Base-by-base conservation (phyloP, 2,113 vertebrate species). In the Rhipidura dahli region DNA sequence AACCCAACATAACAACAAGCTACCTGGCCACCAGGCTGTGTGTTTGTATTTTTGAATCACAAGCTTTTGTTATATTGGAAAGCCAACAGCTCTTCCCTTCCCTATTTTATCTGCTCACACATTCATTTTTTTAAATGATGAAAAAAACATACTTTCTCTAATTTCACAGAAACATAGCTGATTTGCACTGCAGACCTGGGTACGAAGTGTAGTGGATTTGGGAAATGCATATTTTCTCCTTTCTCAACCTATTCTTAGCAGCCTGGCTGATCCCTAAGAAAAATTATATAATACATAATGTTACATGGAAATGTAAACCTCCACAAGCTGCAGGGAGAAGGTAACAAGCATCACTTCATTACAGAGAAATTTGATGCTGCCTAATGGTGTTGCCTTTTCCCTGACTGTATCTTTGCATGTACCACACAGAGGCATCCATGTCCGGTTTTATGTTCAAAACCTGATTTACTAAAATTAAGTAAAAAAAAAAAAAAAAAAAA, bases 1-100 rank as follows among this genome's bases (percentile, higher is more conserved):
- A 7, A 0, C 49, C 76, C 88, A 90, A 94, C 84, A 70, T 39
- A 76, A 89, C 89, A 96, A 96, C 61, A 82, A 94, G 90, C 76
- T 72, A 20, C 72, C 54, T 72, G 51, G 64, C 61, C 90, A 96
- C 53, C 61, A 68, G 60, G 57, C 44, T 33, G 51, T 42, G 17
- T 56, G 31, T 54, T 61, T 54, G 9, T 19, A 50, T 65, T 89
- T 83, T 85, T 70, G 31, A 84, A 54, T 42, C 45, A 71, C 27
- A 26, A 61, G 22, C 28, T 39, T 90, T 79, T 63, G 80, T 27
- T 73, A 90, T 60, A 77, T 18, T 45, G 51, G 51, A 81, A 80
- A 28, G 59, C 35, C 31, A 65, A 61, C 2, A 16, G 24, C 21
- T 90, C 11, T 77, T 83, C 39, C n/a, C 49, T 53, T 30, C 30